A percentile compares a stretch with the other conserved stretches of the same genome.
Evolutionary conservation across 1,140 invertebrate genomes (phyloP).

Genomic region (Belonocnema kinseyi): DNA sequence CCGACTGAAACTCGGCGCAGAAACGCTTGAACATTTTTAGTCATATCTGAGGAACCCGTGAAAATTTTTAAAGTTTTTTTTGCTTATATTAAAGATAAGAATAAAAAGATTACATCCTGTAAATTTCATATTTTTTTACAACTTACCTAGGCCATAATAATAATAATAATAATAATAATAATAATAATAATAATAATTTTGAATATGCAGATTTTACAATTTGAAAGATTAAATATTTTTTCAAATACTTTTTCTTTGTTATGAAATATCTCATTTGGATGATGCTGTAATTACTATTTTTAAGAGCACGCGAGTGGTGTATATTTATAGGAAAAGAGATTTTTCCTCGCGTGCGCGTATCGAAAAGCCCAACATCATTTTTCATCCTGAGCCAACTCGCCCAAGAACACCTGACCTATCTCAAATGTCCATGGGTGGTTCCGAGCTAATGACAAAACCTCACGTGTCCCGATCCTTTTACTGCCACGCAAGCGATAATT

Average conservation of each 20-base stretch:
- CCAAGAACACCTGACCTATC: conserved; percentile 52
- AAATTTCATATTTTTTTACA: too few species aligned
- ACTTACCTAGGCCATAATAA: too few species aligned
- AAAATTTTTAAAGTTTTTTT: too few species aligned
- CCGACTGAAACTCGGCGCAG: too few species aligned
- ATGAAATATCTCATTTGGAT: background rate
- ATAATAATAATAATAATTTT: too few species aligned
- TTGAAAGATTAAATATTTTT: background rate
- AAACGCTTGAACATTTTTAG: too few species aligned
- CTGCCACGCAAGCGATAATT: conserved; percentile 46
- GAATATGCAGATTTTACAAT: background rate
- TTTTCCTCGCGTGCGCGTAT: background rate
- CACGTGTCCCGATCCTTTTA: conserved; percentile 49
- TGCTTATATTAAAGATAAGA: too few species aligned
- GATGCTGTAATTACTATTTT: background rate
- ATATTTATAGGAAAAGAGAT: background rate
- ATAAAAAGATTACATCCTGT: too few species aligned
- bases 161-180: too few species aligned
- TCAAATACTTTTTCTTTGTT: background rate
- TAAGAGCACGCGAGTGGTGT: background rate
- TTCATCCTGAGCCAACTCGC: conserved; percentile 36
- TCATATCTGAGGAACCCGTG: too few species aligned
- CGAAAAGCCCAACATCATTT: conserved; percentile 24
- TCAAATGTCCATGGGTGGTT: conserved; percentile 29
- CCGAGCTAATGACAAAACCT: conserved; percentile 38